A percentile compares a stretch with the other conserved stretches of the same genome.
phyloP scores from a whole-genome alignment of 2,888 invertebrate species.

The Nephrotoma appendiculata region DNA sequence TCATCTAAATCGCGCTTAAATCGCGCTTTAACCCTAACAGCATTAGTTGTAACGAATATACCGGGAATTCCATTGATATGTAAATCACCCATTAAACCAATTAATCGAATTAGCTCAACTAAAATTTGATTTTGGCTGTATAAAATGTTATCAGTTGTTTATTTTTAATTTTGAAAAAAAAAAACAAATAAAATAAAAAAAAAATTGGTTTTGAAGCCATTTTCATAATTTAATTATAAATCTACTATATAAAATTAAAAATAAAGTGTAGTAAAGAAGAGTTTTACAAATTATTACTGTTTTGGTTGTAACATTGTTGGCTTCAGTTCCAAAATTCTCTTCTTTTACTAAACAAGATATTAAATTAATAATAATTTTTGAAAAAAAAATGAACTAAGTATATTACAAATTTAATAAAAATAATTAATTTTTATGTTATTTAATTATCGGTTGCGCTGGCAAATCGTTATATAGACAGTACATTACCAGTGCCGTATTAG shows the following conservation, averaged over 20 bases:
- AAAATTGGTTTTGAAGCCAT: neutral
- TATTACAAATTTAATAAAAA: neutral
- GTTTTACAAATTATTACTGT: neutral
- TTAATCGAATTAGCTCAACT: no score
- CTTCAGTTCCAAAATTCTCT: neutral
- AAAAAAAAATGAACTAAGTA: neutral
- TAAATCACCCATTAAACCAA: no score
- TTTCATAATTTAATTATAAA: neutral
- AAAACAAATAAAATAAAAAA: neutral
- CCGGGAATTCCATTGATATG: no score
- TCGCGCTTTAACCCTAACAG: no score
- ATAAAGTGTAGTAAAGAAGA: neutral
- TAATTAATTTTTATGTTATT: neutral
- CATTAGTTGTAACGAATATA: no score
- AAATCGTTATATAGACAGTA: neutral
- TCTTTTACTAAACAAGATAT: neutral
- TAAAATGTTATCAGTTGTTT: neutral
- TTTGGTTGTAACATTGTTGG: neutral
- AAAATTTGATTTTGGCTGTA: neutral
- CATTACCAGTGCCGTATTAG: neutral
- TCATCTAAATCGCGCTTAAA: no score
- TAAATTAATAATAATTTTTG: neutral
- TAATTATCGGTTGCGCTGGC: neutral
- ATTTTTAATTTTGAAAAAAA: neutral
- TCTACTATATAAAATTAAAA: neutral